These are phyloP conservation scores for Nycticorax nycticorax DNA, from an alignment of 2,113 vertebrate species.

Conservation along the genomic window DNA sequence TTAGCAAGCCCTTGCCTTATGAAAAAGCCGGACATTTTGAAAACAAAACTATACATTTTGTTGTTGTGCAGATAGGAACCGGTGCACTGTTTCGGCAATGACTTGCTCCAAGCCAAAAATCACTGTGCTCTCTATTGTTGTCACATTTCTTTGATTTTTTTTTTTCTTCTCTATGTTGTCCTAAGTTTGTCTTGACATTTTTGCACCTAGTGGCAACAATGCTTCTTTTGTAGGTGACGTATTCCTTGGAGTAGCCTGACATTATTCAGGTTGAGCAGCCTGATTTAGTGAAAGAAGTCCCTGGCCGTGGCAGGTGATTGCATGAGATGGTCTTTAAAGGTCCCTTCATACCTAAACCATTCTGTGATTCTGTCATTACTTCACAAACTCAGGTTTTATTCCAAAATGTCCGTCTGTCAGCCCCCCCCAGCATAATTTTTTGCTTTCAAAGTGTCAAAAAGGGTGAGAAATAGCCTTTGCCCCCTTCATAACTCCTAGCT, in stretches of 20 bases:
- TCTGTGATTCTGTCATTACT: background rate
- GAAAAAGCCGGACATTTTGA: background rate
- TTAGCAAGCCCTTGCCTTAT: background rate
- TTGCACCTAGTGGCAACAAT: background rate
- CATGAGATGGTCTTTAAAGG: background rate
- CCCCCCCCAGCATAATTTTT: accelerated
- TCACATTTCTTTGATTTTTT: background rate
- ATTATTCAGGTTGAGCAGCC: background rate
- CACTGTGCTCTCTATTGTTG: background rate
- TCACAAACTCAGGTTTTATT: background rate
- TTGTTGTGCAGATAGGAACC: background rate
- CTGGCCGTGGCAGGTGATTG: background rate
- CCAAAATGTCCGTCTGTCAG: background rate
- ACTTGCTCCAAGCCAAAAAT: background rate
- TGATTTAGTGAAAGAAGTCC: background rate
- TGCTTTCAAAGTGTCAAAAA: background rate
- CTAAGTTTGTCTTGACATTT: background rate
- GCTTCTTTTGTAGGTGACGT: background rate
- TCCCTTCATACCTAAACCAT: background rate
- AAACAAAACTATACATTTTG: background rate
- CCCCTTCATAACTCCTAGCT: background rate
- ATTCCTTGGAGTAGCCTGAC: background rate
- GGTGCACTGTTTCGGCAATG: background rate
- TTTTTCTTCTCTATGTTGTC: background rate
- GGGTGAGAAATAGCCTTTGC: background rate